A percentile compares a stretch with the other conserved stretches of the same genome.
Conservation (phyloP, 1,140 invertebrate genomes). For the Penaeus japonicus region DNA sequence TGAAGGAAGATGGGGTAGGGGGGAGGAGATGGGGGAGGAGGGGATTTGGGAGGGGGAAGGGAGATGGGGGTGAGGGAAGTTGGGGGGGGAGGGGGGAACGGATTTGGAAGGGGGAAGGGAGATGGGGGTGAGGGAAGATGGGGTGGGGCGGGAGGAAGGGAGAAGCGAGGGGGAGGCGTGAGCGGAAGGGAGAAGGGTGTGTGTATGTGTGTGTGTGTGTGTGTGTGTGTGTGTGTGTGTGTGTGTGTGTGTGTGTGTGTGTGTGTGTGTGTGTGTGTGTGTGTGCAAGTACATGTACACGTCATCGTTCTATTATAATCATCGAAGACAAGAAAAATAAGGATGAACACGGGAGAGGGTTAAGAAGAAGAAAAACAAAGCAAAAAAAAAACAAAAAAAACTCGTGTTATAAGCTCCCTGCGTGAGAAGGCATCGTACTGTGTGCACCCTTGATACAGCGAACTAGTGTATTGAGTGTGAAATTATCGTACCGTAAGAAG, state of each 20-base stretch:
- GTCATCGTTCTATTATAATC: not conserved
- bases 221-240: not conserved
- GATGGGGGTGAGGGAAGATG: not conserved
- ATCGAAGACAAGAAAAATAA: not conserved
- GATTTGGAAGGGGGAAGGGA: not conserved
- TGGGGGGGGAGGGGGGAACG: not conserved
- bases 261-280: slow-evolving; percentile 10
- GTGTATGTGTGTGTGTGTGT: not conserved
- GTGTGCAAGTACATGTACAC: not conserved
- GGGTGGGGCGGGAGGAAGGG: not conserved
- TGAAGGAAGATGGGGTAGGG: not conserved
- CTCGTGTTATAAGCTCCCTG: too few relatives aligned
- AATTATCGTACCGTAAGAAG: too few relatives aligned
- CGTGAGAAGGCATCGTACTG: too few relatives aligned
- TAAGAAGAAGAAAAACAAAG: too few relatives aligned
- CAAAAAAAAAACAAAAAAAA: too few relatives aligned
- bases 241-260: not conserved
- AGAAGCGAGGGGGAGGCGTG: not conserved
- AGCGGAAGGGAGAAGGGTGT: not conserved
- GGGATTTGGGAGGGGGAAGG: not conserved
- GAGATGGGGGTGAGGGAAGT: not conserved
- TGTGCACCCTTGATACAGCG: too few relatives aligned
- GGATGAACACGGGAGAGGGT: not conserved
- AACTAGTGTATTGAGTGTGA: too few relatives aligned
- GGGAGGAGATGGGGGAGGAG: not conserved